Evolutionary conservation across 2,888 invertebrate genomes (phyloP), one percentile per base, ranked within the genome.

Genomic region (Phymatocera aterrima): DNA sequence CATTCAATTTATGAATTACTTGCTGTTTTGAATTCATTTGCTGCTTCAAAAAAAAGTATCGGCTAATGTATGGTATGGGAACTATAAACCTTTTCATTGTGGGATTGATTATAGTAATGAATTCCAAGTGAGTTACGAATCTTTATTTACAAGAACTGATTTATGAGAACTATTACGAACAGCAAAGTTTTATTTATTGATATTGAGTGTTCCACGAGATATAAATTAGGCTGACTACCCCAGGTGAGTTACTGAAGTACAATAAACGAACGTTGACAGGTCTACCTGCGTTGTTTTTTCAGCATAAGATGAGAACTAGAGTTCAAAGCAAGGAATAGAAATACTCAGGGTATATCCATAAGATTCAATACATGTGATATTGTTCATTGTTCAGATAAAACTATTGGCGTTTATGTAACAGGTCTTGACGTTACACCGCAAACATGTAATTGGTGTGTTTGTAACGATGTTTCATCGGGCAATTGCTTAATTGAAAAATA

Each of bases 201-300:
- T 72, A 34, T 21, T 31, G 2, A 34, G 12, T 18, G 72, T 34
- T 51, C 31, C 51, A 15, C 34, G 72, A 48, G 72, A 72, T 72
- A 48, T 72, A 51, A 46, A 51, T 72, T 51, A 51, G 72, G 81
- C 81, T 81, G 48, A 77, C 79, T 82, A 54, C 81, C 81, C 79
- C 80, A 78, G 60, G 65, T 74, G 78, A 48, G 28, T 51, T 34
- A 72, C 34, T 18, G 8, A 51, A n/a, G n/a, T 72, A 72, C 72
- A 8, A 48, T n/a, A 34, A 51, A 72, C 51, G 6, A 72, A 51
- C 34, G 18, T 5, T 0, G 31, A 51, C 51, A 34, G n/a, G 34
- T 3, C 72, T 48, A 51, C 48, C 51, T 31, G 72, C 34, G 31
- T 51, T 10, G 12, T 34, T 4, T 72, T 51, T 15, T 21, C 65